Evolutionary conservation across 2,888 invertebrate genomes (phyloP).

Genomic region (Nephrotoma guestfalica): DNA sequence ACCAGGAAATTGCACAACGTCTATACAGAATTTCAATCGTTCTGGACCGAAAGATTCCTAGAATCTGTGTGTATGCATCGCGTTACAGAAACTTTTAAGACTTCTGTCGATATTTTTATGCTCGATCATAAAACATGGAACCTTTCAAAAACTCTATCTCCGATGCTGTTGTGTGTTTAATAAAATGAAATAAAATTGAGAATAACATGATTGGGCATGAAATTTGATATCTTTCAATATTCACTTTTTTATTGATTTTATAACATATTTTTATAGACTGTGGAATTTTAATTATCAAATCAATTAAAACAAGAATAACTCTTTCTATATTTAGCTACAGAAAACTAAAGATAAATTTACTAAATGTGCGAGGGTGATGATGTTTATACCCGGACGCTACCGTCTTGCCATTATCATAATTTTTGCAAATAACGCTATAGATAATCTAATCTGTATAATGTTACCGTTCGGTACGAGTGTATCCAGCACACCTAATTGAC

Average conservation of each 20-base stretch:
- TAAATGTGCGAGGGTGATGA: not conserved
- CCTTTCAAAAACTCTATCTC: not conserved
- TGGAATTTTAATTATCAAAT: not conserved
- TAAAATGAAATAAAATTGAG: not conserved
- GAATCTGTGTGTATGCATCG: not conserved
- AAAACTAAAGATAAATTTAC: no score
- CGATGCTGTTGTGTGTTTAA: not conserved
- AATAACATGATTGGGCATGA: not conserved
- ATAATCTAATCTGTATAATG: not conserved
- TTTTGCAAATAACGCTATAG: not conserved
- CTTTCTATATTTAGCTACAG: not conserved
- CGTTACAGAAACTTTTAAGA: not conserved
- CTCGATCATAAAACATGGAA: not conserved
- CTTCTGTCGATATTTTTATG: not conserved
- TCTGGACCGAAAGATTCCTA: not conserved
- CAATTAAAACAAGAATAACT: not conserved
- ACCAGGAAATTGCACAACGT: not conserved
- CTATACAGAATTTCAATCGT: not conserved
- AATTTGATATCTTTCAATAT: not conserved
- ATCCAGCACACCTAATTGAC: not conserved
- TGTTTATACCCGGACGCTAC: not conserved
- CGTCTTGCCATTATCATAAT: not conserved
- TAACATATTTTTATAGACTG: not conserved
- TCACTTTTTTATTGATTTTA: not conserved
- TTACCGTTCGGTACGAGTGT: not conserved